Evolutionary conservation across 2,888 invertebrate genomes (phyloP).

Genomic region (Thysanoteuthis rhombus): DNA sequence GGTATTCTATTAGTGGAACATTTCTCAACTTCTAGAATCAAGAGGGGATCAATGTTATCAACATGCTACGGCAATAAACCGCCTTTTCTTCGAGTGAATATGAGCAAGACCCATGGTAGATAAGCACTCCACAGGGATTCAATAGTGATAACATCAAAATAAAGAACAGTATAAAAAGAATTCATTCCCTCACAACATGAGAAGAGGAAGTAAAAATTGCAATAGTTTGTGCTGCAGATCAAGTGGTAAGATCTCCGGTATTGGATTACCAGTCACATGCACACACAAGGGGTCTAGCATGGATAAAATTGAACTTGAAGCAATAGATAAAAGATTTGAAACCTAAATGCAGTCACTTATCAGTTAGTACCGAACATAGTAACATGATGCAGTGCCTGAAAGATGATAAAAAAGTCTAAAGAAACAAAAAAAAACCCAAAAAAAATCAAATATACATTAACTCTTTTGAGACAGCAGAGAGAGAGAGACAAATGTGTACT

Average conservation of each 20-base stretch:
- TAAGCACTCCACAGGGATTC: background rate
- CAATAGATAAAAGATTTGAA: background rate
- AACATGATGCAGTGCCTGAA: background rate
- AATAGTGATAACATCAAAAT: background rate
- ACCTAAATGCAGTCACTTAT: background rate
- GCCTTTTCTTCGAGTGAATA: background rate
- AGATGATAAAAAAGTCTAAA: background rate
- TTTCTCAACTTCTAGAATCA: background rate
- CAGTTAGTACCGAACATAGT: too few species aligned
- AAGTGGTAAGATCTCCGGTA: background rate
- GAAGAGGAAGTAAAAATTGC: background rate
- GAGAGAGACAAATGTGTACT: background rate
- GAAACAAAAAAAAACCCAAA: background rate
- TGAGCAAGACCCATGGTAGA: background rate
- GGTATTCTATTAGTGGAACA: background rate
- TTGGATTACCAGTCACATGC: background rate
- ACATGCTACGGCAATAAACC: background rate
- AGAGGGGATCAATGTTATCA: background rate
- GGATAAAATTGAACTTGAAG: background rate
- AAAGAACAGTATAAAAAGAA: background rate
- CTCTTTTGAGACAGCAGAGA: background rate
- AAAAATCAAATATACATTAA: background rate
- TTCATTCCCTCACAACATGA: background rate
- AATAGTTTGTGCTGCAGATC: background rate
- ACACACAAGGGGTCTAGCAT: background rate